These are phyloP conservation scores for Alosa alosa DNA, from an alignment of 2,113 vertebrate genomes.

Conservation along the genomic window DNA sequence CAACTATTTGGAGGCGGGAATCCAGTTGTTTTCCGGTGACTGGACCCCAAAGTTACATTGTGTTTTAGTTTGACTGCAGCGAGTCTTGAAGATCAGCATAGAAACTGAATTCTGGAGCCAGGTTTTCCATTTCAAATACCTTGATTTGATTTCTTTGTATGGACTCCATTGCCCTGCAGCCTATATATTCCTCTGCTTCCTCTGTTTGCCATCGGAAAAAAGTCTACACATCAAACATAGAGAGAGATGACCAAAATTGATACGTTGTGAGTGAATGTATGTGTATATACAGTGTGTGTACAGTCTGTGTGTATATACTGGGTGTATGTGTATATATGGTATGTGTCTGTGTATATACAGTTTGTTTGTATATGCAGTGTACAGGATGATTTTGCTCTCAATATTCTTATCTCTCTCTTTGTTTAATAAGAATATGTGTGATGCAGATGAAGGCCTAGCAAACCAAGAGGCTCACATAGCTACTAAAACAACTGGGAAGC, in stretches of 20 bases:
- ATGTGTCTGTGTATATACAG: constrained; percentile 73
- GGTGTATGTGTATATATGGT: constrained; percentile 62
- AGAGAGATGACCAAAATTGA: constrained; percentile 69
- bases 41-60: constrained; percentile 39
- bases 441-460: constrained; percentile 57
- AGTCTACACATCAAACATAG: constrained; percentile 43
- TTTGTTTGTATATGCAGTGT: constrained; percentile 76
- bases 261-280: constrained; percentile 69
- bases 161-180: constrained; percentile 58
- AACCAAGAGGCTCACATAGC: constrained; percentile 54
- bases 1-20: constrained; percentile 47
- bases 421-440: constrained; percentile 60
- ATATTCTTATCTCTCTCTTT: constrained; percentile 69
- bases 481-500: constrained; percentile 62
- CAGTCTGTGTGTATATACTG: constrained; percentile 71
- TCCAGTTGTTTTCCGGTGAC: constrained; percentile 51
- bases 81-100: constrained; percentile 36
- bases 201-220: constrained; percentile 41
- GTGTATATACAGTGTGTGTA: constrained; percentile 71
- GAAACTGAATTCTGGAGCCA: constrained; percentile 49
- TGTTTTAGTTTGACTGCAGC: constrained; percentile 46
- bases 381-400: constrained; percentile 71
- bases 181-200: constrained; percentile 54
- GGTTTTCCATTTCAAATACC: constrained; percentile 46
- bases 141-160: constrained; percentile 55